Evolutionary conservation across 2,888 invertebrate genomes (phyloP), one percentile per base, ranked within the genome.

Genomic region (Hypsopygia costalis): DNA sequence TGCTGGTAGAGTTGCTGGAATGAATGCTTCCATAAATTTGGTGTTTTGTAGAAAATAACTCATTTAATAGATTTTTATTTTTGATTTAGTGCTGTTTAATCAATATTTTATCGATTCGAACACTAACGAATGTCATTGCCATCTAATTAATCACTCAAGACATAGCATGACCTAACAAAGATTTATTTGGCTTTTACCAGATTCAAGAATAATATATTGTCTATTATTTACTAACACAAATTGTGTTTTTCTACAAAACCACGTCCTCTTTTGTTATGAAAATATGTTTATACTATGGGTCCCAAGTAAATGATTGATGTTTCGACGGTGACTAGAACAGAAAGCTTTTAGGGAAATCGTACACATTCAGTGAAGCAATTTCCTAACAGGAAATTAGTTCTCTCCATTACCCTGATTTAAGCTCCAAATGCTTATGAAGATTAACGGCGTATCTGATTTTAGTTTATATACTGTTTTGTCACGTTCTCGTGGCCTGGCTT

Each of bases 361-460:
- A 66, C 58, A 67, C 59, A 62, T 55, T 61, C 62, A 65, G 65
- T 54, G 55, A 67, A 68, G 72, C 75, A 81, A 85, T 87, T 86
- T 87, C 86, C 86, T 75, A 50, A 49, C 55, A 69, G 87, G 85
- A 87, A 86, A 86, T 86, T 79, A 76, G 69, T 68, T 75, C 69
- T 70, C 58, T 55, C 55, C 55, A 62, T 64, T 61, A 59, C 45
- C 43, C 47, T 43, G 55, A 54, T 51, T 55, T 58, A 47, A 51
- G 40, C 47, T 42, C 43, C 40, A 53, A 58, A 52, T 52, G 44
- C 35, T 48, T 43, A 43, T 43, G 36, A 33, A 43, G 37, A 39
- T 45, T 47, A 43, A 50, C 33, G n/a, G 22, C 11, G 12, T 33
- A 39, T 39, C 33, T 39, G 27, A 28, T 37, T 21, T 21, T 22